Percentiles rank a stretch among this genome's conserved stretches.
Conservation (phyloP, 2,797 vertebrate species). For the Philypnodon macrostomus region DNA sequence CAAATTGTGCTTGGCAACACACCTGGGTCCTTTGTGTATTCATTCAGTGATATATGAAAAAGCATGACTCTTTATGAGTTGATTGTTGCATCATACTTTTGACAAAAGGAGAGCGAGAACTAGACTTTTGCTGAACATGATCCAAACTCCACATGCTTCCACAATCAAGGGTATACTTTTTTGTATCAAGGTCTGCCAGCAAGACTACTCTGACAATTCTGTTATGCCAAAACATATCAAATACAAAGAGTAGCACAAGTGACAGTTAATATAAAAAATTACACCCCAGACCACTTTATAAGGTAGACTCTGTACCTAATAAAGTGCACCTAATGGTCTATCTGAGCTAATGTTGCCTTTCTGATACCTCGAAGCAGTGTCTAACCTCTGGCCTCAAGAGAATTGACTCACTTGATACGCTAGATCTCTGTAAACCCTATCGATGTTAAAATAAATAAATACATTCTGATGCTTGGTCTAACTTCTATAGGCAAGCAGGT, state of each 20-base stretch:
- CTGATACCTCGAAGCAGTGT: too few species aligned
- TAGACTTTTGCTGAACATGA: constrained; percentile 84
- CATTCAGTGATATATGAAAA: constrained; percentile 54
- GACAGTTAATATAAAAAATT: too few species aligned
- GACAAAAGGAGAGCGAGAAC: constrained; percentile 30
- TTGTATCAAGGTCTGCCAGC: constrained; percentile 89
- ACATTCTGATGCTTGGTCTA: too few species aligned
- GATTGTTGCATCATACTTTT: constrained; percentile 53
- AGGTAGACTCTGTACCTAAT: too few species aligned
- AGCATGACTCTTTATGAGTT: constrained; percentile 41
- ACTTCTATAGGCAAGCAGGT: too few species aligned
- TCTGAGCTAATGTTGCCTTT: too few species aligned
- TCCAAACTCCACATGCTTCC: constrained; percentile 86
- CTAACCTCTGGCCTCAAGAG: too few species aligned
- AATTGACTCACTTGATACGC: too few species aligned
- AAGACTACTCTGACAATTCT: constrained; percentile 81
- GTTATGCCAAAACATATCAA: constrained; percentile 57
- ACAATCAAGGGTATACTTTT: constrained; percentile 84
- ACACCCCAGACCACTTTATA: too few species aligned
- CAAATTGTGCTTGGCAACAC: constrained; percentile 47
- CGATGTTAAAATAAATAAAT: too few species aligned
- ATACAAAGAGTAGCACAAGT: constrained; percentile 25
- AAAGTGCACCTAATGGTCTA: too few species aligned
- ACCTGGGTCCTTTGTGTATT: constrained; percentile 39
- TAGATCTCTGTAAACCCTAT: too few species aligned